A percentile compares a stretch with the other conserved stretches of the same genome.
phyloP scores from a whole-genome alignment of 1,140 invertebrate genomes.

The Eupristina koningsbergeri region DNA sequence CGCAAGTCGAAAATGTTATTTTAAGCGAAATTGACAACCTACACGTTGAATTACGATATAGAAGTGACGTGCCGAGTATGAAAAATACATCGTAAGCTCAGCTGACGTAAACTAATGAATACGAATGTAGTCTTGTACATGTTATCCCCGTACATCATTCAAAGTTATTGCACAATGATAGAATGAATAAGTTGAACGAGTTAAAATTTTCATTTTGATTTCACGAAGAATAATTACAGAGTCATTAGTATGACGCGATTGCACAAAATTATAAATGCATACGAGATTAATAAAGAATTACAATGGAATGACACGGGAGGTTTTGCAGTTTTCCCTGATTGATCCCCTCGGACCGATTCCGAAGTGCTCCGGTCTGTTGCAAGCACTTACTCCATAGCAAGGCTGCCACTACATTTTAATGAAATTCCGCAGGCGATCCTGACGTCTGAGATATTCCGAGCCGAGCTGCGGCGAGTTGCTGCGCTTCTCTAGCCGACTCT shows the following conservation, averaged over 20 bases:
- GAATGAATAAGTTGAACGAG: too few species aligned
- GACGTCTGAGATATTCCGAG: constrained; percentile 55
- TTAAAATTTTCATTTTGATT: not conserved
- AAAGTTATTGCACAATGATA: not conserved
- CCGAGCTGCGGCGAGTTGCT: constrained; percentile 45
- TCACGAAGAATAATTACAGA: not conserved
- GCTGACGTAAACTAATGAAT: not conserved
- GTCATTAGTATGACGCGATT: not conserved
- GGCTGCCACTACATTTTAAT: constrained; percentile 37
- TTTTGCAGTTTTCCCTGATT: too few species aligned
- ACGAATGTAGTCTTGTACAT: not conserved
- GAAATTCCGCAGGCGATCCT: constrained; percentile 34
- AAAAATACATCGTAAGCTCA: not conserved
- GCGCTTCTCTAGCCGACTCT: constrained; percentile 31
- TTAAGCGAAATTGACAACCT: too few species aligned
- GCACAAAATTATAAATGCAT: not conserved
- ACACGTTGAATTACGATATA: too few species aligned
- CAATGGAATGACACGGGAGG: too few species aligned
- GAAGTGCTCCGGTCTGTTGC: too few species aligned
- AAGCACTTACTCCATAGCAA: too few species aligned
- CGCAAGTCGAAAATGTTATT: too few species aligned
- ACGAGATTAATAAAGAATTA: too few species aligned
- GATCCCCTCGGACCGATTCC: too few species aligned
- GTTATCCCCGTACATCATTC: too few species aligned
- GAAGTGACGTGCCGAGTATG: not conserved